Evolutionary conservation across 2,113 vertebrate genomes (phyloP).

Genomic region (Tragelaphus scriptus): DNA sequence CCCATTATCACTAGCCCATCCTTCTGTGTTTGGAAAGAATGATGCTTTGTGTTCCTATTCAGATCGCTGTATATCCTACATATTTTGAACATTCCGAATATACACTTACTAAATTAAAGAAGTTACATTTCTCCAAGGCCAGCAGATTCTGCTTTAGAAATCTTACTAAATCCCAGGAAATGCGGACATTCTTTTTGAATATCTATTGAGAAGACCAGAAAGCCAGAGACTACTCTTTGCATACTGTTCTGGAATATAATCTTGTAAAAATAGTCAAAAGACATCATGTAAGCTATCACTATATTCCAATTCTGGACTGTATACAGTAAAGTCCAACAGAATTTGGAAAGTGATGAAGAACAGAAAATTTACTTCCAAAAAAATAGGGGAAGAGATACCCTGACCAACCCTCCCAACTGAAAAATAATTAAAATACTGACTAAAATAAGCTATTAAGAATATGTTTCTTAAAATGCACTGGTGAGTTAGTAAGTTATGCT

Average conservation of each 20-base stretch:
- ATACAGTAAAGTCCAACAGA: not conserved
- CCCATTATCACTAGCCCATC: not conserved
- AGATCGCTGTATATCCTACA: not conserved
- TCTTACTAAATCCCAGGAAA: not conserved
- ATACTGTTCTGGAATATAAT: not conserved
- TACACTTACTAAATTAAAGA: not conserved
- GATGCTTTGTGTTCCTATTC: not conserved
- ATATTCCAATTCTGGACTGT: not conserved
- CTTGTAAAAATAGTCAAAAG: not conserved
- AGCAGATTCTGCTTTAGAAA: not conserved
- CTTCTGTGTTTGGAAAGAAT: not conserved
- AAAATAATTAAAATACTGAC: slow-evolving; percentile 8
- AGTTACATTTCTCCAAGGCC: not conserved
- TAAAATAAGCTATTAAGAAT: not conserved
- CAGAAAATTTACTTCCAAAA: not conserved
- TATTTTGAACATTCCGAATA: not conserved
- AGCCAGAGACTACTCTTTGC: not conserved
- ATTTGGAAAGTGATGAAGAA: not conserved
- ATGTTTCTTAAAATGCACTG: not conserved
- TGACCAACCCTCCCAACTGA: not conserved
- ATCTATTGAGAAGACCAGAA: not conserved
- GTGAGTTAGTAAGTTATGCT: not conserved
- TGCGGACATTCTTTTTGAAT: not conserved
- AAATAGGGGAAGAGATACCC: not conserved
- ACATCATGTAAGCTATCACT: not conserved